Conservation (phyloP, 2,797 vertebrate species). For the Sebastes vulpes region DNA sequence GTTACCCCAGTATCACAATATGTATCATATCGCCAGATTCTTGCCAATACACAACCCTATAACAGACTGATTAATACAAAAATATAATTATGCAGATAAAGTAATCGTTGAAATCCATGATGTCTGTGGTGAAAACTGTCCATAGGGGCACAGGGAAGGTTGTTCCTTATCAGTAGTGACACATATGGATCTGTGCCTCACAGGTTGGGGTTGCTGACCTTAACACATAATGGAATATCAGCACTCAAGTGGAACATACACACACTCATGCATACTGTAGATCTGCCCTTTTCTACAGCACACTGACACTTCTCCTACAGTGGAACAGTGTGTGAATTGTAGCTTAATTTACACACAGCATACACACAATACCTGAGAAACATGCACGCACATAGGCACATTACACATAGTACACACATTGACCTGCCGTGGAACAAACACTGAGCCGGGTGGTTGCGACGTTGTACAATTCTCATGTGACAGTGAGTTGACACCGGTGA, state of each 20-base stretch:
- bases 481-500: not conserved
- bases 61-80: not conserved
- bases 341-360: not conserved
- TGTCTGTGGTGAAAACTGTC: not conserved
- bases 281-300: not conserved
- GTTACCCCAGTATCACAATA: too few relatives aligned
- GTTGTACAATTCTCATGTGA: not conserved
- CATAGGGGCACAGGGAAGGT: not conserved
- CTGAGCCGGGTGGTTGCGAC: not conserved
- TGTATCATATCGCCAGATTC: too few relatives aligned
- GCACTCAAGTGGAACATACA: constrained; percentile 1
- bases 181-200: constrained; percentile 25
- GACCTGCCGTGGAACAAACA: not conserved
- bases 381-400: not conserved
- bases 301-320: not conserved
- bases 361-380: not conserved
- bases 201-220: not conserved
- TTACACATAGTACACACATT: not conserved
- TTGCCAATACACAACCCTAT: too few relatives aligned
- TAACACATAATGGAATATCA: not conserved
- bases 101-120: not conserved
- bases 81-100: not conserved
- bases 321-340: not conserved
- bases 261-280: not conserved
- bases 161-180: not conserved